Base-by-base conservation (phyloP, 2,888 invertebrate species). In the Troilus luridus region DNA sequence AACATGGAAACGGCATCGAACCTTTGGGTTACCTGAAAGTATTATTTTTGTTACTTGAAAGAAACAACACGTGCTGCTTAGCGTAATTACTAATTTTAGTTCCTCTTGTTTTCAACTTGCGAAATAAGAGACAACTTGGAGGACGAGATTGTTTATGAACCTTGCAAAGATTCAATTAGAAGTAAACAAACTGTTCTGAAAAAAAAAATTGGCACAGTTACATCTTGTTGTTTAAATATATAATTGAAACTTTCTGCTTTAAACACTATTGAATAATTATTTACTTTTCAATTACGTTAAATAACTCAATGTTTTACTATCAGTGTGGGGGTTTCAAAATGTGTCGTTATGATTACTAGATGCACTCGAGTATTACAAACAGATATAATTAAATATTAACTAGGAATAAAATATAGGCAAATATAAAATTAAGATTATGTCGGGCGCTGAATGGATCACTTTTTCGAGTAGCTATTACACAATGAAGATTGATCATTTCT, bases 181-280 rank as follows among this genome's bases (percentile, higher is more conserved):
- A 17, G 72, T 72, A 72, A 72, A 72, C 72, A 72, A 72, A 14
- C 27, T 17, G 27, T 72, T 72, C 72, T 72, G n/a, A 72, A 72
- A 72, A 72, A 17, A 27, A 72, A 72, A 27, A 0, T 17, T 72
- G 72, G 72, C 72, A 27, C 17, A 27, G 27, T 72, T 27, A 72
- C 72, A 72, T 72, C 27, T 27, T 27, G 27, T 72, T 17, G 17
- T 27, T 27, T 72, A 72, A 72, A 27, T 72, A 27, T 27, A 14
- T 41, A n/a, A n/a, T 27, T 0, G 27, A 72, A 72, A 27, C 6
- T 1, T 72, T 27, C 27, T 72, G 27, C 27, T 72, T 72, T 72
- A 27, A 72, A 17, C 14, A 72, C 6, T 72, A 24, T 27, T 14
- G 27, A 14, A 27, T 27, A 0, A 27, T 72, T 72, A 12, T 72